These are phyloP conservation scores for Cichlasoma orientale DNA, from an alignment of 2,797 vertebrate genomes.

Conservation along the genomic window DNA sequence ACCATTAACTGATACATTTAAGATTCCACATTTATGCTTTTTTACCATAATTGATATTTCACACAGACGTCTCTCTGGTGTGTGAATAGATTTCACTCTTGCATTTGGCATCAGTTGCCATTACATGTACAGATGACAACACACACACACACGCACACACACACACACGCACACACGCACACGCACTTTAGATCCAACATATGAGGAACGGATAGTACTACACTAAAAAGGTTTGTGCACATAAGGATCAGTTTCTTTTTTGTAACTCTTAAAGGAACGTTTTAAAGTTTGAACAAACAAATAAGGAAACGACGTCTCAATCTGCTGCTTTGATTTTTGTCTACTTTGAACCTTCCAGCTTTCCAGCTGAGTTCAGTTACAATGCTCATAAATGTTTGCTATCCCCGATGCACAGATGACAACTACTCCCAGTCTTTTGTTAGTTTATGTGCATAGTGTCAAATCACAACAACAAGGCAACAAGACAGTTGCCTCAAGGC, in stretches of 20 bases:
- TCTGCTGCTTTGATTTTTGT: background rate
- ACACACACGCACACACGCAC: no score
- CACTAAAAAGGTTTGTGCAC: background rate
- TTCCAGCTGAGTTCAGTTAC: background rate
- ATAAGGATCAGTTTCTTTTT: background rate
- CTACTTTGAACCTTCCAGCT: background rate
- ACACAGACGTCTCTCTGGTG: background rate
- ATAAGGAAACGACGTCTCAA: background rate
- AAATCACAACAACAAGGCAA: background rate
- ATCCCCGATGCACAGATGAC: no score
- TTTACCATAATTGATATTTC: background rate
- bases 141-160: no score
- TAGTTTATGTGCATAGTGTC: background rate
- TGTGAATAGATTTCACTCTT: background rate
- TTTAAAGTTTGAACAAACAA: background rate
- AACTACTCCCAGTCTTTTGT: no score
- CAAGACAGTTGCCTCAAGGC: rapidly evolving
- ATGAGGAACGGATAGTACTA: background rate
- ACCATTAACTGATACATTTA: background rate
- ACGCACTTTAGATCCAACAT: background rate
- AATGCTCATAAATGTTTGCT: background rate
- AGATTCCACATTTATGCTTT: background rate
- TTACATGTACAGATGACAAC: background rate
- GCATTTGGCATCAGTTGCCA: no score
- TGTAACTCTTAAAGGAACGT: background rate